Conservation (phyloP, 2,888 invertebrate genomes). For the Kuschelorhynchus macadamiae region DNA sequence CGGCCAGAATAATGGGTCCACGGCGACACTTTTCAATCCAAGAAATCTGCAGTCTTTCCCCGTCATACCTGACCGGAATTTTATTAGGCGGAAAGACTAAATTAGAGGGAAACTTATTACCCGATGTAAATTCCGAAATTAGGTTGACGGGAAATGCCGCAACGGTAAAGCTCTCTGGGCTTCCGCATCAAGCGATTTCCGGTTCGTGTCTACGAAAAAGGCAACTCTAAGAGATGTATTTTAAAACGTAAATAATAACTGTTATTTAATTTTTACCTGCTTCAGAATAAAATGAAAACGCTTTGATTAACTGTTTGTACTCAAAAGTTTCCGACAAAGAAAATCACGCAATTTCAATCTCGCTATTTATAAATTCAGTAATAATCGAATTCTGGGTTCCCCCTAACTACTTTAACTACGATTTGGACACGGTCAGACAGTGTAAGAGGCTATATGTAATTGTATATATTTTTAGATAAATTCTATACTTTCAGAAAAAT, state of each 20-base stretch:
- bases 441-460: no score
- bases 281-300: no score
- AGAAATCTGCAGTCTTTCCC: conserved; percentile 31
- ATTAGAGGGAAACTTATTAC: conserved; percentile 38
- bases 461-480: no score
- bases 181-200: conserved; percentile 15
- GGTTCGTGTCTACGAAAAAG: conserved; percentile 4
- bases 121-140: conserved; percentile 35
- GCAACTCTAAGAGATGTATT: conserved; percentile 12
- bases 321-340: no score
- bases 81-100: conserved; percentile 16
- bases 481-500: no score
- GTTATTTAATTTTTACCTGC: no score
- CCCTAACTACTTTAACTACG: no score
- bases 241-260: conserved; percentile 6
- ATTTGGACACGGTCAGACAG: no score
- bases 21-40: conserved; percentile 37
- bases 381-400: no score
- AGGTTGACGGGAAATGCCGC: conserved; percentile 23
- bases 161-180: conserved; percentile 9
- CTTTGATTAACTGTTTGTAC: no score
- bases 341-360: no score
- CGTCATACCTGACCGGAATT: conserved; percentile 30
- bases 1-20: conserved; percentile 31
- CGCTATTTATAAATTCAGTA: no score